phyloP scores from a whole-genome alignment of 2,888 invertebrate genomes.

The Mactromeris polynyma region DNA sequence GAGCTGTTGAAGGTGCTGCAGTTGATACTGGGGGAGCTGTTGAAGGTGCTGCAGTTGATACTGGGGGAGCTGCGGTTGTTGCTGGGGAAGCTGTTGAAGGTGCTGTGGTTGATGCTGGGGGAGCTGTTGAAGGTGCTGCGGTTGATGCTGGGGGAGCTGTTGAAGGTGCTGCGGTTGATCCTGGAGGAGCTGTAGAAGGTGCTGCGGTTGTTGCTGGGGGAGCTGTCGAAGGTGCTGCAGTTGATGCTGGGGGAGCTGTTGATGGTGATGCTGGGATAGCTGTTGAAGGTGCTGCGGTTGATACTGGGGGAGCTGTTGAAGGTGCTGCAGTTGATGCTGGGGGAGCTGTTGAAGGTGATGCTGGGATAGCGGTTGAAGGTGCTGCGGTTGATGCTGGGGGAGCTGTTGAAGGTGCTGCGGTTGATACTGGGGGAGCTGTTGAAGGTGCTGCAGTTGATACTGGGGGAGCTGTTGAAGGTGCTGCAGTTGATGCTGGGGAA shows the following conservation, averaged over 20 bases:
- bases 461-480: background rate
- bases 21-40: background rate
- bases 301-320: background rate
- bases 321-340: slow-evolving; percentile 7
- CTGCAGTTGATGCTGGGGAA: background rate
- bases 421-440: background rate
- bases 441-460: background rate
- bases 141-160: background rate
- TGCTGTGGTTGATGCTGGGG: background rate
- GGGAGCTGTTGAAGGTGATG: background rate
- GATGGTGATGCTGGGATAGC: background rate
- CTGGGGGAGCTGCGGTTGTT: slow-evolving; percentile 11
- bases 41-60: background rate
- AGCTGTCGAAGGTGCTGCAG: background rate
- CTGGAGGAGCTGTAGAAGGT: background rate
- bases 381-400: background rate
- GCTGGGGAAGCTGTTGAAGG: background rate
- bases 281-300: background rate
- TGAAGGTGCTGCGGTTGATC: background rate
- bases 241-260: background rate
- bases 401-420: background rate
- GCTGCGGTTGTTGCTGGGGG: slow-evolving; percentile 8
- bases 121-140: background rate
- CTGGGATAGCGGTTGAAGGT: background rate
- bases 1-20: background rate